Evolutionary conservation across 2,888 invertebrate species (phyloP).

Genomic region (Callinectes sapidus): DNA sequence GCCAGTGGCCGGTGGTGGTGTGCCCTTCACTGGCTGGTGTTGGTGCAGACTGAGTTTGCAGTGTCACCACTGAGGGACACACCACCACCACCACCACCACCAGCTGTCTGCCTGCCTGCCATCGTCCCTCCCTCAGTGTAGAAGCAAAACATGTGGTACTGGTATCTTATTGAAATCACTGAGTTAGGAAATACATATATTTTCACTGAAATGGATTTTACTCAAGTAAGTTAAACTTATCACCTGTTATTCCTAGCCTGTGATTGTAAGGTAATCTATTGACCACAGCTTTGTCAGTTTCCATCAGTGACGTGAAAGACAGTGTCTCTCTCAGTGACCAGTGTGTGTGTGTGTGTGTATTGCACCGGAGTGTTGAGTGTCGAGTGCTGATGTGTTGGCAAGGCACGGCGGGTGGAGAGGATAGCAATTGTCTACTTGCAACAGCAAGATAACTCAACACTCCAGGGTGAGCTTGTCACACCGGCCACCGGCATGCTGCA

Average conservation of each 20-base stretch:
- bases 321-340: not conserved
- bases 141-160: not conserved
- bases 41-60: not conserved
- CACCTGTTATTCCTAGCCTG: slow-evolving; percentile 13
- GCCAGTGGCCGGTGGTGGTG: not conserved
- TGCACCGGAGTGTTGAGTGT: not conserved
- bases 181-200: slow-evolving; percentile 37
- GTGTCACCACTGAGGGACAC: not conserved
- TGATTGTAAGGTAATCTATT: not conserved
- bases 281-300: not conserved
- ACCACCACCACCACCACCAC: not conserved
- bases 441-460: not conserved
- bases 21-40: no score
- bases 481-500: not conserved
- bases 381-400: not conserved
- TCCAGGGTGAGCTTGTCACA: not conserved
- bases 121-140: not conserved
- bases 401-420: not conserved
- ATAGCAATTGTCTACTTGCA: not conserved
- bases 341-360: no score
- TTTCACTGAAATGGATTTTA: not conserved
- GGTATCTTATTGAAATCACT: slow-evolving; percentile 29
- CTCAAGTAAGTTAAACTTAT: not conserved
- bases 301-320: not conserved
- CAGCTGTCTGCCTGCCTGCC: not conserved